Conservation (phyloP, 2,113 vertebrate genomes). For the Rutilus rutilus region DNA sequence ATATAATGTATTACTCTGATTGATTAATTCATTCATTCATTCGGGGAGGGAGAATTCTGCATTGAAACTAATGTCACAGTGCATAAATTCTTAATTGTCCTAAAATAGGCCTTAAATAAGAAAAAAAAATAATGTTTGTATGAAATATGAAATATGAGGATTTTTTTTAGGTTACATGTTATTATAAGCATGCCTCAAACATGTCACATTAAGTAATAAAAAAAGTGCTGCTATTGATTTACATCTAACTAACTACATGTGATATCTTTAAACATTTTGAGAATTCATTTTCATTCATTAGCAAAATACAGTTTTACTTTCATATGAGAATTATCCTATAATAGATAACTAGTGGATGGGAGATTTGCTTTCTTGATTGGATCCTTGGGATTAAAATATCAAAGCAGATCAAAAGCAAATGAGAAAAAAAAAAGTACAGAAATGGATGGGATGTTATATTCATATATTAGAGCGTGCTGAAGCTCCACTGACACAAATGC, state of each 20-base stretch:
- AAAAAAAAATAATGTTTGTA: too few relatives aligned
- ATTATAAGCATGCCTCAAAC: neutral
- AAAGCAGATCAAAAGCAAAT: conserved; percentile 36
- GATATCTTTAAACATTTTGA: neutral
- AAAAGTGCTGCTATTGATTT: neutral
- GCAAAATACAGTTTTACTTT: neutral
- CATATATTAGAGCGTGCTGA: neutral
- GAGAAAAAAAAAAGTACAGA: neutral
- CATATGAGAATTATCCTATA: neutral
- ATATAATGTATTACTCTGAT: too few relatives aligned
- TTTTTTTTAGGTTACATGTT: neutral
- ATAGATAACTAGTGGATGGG: conserved; percentile 14
- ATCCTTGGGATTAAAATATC: conserved; percentile 35
- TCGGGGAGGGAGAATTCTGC: neutral
- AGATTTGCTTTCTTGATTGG: conserved; percentile 18
- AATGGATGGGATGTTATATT: conserved; percentile 7
- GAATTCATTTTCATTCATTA: conserved; percentile 3
- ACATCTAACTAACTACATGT: neutral
- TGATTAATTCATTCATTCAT: neutral
- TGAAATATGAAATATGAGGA: neutral
- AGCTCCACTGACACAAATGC: conserved; percentile 16
- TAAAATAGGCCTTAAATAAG: neutral
- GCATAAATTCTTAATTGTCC: neutral
- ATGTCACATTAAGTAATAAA: neutral
- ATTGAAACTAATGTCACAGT: neutral